phyloP scores from a whole-genome alignment of 2,797 vertebrate species.

The Gastrophryne carolinensis region DNA sequence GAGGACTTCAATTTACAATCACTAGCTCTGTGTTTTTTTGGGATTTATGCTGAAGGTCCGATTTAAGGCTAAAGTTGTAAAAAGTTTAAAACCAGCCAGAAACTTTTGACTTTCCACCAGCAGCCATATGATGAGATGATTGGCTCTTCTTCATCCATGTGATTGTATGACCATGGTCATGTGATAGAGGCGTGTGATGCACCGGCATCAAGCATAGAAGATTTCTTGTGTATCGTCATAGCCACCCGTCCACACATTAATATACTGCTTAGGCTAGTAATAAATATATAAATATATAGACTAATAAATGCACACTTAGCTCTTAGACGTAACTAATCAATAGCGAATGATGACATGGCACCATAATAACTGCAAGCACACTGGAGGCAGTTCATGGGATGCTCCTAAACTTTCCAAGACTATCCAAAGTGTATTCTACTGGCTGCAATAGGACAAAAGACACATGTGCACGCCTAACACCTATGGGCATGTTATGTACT shows the following conservation, averaged over 20 bases:
- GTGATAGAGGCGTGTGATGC: constrained; percentile 23
- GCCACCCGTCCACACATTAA: constrained; percentile 8
- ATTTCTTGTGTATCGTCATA: constrained; percentile 31
- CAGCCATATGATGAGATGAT: background rate
- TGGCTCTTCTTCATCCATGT: background rate
- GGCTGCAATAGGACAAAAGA: too few species aligned
- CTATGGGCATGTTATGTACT: too few species aligned
- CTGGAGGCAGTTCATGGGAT: background rate
- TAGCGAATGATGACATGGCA: background rate
- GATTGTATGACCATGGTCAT: background rate
- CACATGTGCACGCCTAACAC: too few species aligned
- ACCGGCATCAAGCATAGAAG: background rate
- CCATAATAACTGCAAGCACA: constrained; percentile 30
- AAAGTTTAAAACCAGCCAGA: background rate
- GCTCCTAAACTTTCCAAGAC: background rate
- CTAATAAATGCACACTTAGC: constrained; percentile 7
- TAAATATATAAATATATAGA: too few species aligned
- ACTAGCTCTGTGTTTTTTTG: too few species aligned
- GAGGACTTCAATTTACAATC: too few species aligned
- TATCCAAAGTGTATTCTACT: too few species aligned
- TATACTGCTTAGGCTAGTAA: constrained; percentile 1
- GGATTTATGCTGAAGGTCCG: too few species aligned
- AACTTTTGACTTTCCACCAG: background rate
- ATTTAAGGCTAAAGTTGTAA: too few species aligned
- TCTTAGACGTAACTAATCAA: background rate